Percentiles rank a stretch among this genome's conserved stretches.
phyloP scores from a whole-genome alignment of 2,797 vertebrate genomes.

The Tenualosa ilisha region DNA sequence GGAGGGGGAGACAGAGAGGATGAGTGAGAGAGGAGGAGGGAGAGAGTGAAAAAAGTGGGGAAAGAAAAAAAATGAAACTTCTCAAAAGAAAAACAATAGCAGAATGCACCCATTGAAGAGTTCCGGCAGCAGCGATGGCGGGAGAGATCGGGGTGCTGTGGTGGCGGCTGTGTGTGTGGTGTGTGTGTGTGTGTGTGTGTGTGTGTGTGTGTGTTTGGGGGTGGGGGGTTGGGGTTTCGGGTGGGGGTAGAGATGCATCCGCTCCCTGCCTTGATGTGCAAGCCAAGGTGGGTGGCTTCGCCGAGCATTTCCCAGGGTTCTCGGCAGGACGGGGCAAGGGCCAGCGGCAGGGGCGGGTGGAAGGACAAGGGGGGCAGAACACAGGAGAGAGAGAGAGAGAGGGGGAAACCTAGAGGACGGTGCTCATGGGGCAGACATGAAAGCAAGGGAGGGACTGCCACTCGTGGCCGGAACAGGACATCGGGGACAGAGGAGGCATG shows the following conservation, averaged over 20 bases:
- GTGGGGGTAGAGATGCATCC: slow-evolving; percentile 49
- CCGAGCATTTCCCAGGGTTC: slow-evolving; percentile 68
- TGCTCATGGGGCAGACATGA: not conserved
- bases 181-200: too few species aligned
- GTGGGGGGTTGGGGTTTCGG: not conserved
- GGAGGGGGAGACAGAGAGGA: slow-evolving; percentile 51
- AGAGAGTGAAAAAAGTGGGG: not conserved
- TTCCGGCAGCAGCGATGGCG: slow-evolving; percentile 63
- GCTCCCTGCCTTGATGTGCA: slow-evolving; percentile 67
- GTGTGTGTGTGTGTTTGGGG: not conserved
- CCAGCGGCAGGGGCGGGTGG: slow-evolving; percentile 39
- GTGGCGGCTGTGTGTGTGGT: not conserved
- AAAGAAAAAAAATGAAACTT: slow-evolving; percentile 50
- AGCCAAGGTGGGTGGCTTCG: slow-evolving; percentile 71
- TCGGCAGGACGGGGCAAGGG: slow-evolving; percentile 51
- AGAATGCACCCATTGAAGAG: slow-evolving; percentile 62
- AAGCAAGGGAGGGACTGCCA: not conserved
- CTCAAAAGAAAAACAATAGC: slow-evolving; percentile 71
- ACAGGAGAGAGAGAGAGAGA: not conserved
- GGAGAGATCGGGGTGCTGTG: slow-evolving; percentile 58
- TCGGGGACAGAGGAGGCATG: not conserved
- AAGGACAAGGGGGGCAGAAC: not conserved
- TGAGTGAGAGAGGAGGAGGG: slow-evolving; percentile 24
- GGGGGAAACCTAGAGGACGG: slow-evolving; percentile 18
- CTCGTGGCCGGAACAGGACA: slow-evolving; percentile 1